Conservation (phyloP, 2,113 vertebrate species). For the Ploceus nigricollis region DNA sequence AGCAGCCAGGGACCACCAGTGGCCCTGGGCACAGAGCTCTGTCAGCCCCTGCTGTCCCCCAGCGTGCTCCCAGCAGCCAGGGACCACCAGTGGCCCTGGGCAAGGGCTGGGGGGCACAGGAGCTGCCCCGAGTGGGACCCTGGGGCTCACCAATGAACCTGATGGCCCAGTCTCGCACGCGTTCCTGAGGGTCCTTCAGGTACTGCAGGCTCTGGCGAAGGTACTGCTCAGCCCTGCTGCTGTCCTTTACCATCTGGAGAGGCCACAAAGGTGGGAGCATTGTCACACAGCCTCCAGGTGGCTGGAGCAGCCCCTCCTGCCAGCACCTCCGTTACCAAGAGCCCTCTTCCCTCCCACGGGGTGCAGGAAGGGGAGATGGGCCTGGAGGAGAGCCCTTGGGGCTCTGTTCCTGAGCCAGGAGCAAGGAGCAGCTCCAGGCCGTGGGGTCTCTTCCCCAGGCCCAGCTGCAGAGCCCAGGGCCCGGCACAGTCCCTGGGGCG, state of each 20-base stretch:
- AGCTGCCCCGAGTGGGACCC: background rate
- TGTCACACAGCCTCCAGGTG: background rate
- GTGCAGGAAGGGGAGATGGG: background rate
- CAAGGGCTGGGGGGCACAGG: background rate
- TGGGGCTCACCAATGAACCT: background rate
- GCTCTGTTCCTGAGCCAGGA: background rate
- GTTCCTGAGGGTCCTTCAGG: background rate
- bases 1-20: background rate
- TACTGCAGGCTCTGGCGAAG: background rate
- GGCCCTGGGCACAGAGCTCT: too few relatives aligned
- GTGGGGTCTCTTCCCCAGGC: too few relatives aligned
- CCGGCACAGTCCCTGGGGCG: background rate
- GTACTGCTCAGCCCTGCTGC: background rate
- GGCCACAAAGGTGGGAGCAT: background rate
- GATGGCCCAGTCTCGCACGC: background rate
- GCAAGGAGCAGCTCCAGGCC: background rate
- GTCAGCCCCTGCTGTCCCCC: too few relatives aligned
- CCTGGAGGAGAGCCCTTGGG: background rate
- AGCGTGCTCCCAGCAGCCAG: too few relatives aligned
- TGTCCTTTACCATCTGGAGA: background rate
- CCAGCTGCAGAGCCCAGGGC: background rate
- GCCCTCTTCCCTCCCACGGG: background rate
- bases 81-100: background rate
- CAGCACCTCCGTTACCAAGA: background rate
- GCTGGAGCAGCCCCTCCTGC: background rate